A percentile compares a stretch with the other conserved stretches of the same genome.
Evolutionary conservation across 1,140 invertebrate genomes (phyloP).

Genomic region (Zaprionus ornatus): DNA sequence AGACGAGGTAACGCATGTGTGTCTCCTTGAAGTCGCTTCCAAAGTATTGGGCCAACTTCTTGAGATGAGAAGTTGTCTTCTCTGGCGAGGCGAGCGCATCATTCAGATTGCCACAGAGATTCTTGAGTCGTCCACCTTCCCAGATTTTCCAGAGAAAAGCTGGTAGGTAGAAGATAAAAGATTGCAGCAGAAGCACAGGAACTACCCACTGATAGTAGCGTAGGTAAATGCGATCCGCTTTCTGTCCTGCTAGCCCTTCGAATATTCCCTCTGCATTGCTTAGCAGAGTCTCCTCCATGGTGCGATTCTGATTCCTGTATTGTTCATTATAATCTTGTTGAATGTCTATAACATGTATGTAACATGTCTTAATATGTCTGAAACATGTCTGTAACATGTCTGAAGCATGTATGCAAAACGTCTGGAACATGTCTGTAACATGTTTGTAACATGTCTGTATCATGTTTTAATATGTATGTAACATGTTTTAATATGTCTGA

Average conservation of each 20-base stretch:
- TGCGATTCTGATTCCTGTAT: slow-evolving; percentile 14
- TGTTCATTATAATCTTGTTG: not conserved
- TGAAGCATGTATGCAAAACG: no score
- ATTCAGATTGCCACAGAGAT: slow-evolving; percentile 84
- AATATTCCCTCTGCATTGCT: slow-evolving; percentile 39
- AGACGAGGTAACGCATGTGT: slow-evolving; percentile 88
- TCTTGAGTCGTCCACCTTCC: slow-evolving; percentile 87
- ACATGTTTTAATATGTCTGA: no score
- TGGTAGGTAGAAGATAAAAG: slow-evolving; percentile 90
- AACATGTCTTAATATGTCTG: no score
- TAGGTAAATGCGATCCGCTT: slow-evolving; percentile 84
- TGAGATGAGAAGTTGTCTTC: slow-evolving; percentile 85
- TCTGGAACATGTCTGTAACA: no score
- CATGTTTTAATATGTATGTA: no score
- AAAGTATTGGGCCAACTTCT: slow-evolving; percentile 85
- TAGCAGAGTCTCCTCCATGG: slow-evolving; percentile 17
- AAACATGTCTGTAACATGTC: no score
- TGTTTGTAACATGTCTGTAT: no score
- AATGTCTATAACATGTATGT: no score
- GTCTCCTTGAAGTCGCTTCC: slow-evolving; percentile 85
- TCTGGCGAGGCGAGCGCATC: slow-evolving; percentile 59
- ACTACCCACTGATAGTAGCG: slow-evolving; percentile 96
- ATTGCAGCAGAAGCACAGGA: slow-evolving; percentile 92
- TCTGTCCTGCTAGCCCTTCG: not conserved
- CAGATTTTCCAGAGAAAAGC: slow-evolving; percentile 91